Percentiles rank a stretch among this genome's conserved stretches.
Conservation (phyloP, 2,888 invertebrate genomes). For the Rotaria socialis region DNA sequence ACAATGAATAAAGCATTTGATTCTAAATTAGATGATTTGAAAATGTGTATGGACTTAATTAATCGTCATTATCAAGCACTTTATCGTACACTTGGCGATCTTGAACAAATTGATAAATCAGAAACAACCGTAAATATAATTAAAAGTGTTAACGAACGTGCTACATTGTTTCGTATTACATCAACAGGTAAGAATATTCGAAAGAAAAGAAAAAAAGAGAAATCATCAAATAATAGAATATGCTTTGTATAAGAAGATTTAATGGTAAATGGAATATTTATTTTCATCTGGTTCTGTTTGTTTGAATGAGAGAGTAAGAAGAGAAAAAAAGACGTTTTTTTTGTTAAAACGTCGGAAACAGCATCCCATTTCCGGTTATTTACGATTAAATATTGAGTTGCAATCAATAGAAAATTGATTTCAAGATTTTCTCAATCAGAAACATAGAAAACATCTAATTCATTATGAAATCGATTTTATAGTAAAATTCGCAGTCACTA, state of each 20-base stretch:
- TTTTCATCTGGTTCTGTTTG: too few species aligned
- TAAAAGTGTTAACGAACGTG: slow-evolving; percentile 84
- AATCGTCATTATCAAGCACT: slow-evolving; percentile 40
- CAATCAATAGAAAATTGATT: too few species aligned
- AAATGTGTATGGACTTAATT: slow-evolving; percentile 40
- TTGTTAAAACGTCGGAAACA: too few species aligned
- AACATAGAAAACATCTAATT: too few species aligned
- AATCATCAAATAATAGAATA: too few species aligned
- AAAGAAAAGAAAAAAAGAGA: too few species aligned
- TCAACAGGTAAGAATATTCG: not conserved
- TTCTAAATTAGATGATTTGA: slow-evolving; percentile 38
- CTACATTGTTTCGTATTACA: slow-evolving; percentile 70
- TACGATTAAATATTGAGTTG: not conserved
- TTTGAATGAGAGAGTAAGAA: too few species aligned
- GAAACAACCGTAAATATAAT: slow-evolving; percentile 53
- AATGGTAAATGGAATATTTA: not conserved
- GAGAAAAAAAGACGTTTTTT: too few species aligned
- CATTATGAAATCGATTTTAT: too few species aligned
- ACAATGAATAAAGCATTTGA: not conserved
- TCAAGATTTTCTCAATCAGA: not conserved
- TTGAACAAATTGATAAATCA: slow-evolving; percentile 39
- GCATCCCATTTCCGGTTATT: not conserved
- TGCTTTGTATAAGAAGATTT: too few species aligned
- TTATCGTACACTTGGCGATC: slow-evolving; percentile 12
- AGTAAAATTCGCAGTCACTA: too few species aligned